phyloP scores from a whole-genome alignment of 2,797 vertebrate species.

The Sciurus carolinensis region DNA sequence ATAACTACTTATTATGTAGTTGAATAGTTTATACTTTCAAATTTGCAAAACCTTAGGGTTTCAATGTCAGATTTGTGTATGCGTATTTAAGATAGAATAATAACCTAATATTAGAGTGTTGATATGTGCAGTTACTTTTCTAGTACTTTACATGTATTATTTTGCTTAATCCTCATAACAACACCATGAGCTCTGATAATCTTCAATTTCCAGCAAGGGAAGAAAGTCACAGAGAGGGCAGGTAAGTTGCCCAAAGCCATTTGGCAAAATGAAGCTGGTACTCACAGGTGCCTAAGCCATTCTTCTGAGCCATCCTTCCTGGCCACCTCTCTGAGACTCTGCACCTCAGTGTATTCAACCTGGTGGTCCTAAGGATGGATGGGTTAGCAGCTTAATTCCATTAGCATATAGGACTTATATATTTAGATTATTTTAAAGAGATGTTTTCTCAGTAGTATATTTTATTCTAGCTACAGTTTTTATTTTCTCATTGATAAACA shows the following conservation, averaged over 20 bases:
- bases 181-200: background rate
- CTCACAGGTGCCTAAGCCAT: background rate
- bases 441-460: background rate
- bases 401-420: background rate
- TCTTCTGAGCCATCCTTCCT: background rate
- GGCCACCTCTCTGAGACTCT: background rate
- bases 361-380: background rate
- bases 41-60: slow-evolving; percentile 62
- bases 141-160: background rate
- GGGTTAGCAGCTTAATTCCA: background rate
- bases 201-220: background rate
- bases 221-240: background rate
- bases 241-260: background rate
- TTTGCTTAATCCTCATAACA: slow-evolving; percentile 20
- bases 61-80: slow-evolving; percentile 48
- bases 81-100: slow-evolving; percentile 67
- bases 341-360: background rate
- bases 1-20: slow-evolving; percentile 65
- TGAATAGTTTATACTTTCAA: slow-evolving; percentile 74
- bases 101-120: slow-evolving; percentile 18
- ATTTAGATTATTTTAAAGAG: slow-evolving; percentile 49
- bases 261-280: background rate
- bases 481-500: background rate
- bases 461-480: slow-evolving; percentile 14
- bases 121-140: background rate